Conservation (phyloP, 2,113 vertebrate genomes). For the Toxotes chatareus region DNA sequence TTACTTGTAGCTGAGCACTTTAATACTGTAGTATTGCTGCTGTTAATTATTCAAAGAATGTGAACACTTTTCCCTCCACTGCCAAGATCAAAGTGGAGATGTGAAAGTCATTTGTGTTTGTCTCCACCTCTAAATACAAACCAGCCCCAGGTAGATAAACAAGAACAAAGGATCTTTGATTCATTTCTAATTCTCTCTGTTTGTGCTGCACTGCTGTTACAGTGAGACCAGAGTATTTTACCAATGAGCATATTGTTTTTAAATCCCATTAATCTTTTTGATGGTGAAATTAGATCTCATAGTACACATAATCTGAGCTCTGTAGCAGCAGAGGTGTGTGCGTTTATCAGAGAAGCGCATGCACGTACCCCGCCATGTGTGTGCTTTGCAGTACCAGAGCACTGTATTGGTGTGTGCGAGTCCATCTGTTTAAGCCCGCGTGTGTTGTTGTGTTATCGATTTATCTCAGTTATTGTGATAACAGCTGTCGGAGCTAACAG, state of each 20-base stretch:
- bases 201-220: background rate
- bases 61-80: background rate
- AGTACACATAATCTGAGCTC: background rate
- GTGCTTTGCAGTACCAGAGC: background rate
- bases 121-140: background rate
- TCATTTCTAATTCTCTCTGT: background rate
- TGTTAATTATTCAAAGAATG: background rate
- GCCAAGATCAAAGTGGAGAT: background rate
- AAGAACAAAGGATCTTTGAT: background rate
- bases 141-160: background rate
- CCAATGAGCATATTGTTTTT: constrained; percentile 14
- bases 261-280: constrained; percentile 40
- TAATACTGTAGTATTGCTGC: background rate
- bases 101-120: background rate
- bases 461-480: constrained; percentile 71
- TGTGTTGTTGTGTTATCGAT: constrained; percentile 67
- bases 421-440: constrained; percentile 43
- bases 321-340: constrained; percentile 10
- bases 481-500: constrained; percentile 69
- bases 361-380: constrained; percentile 1
- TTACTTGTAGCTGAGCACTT: background rate
- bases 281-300: constrained; percentile 40
- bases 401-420: background rate
- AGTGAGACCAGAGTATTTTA: constrained; percentile 8
- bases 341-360: constrained; percentile 6